Evolutionary conservation across 2,113 vertebrate genomes (phyloP), one percentile per base, ranked within the genome.

Genomic region (Numida meleagris): DNA sequence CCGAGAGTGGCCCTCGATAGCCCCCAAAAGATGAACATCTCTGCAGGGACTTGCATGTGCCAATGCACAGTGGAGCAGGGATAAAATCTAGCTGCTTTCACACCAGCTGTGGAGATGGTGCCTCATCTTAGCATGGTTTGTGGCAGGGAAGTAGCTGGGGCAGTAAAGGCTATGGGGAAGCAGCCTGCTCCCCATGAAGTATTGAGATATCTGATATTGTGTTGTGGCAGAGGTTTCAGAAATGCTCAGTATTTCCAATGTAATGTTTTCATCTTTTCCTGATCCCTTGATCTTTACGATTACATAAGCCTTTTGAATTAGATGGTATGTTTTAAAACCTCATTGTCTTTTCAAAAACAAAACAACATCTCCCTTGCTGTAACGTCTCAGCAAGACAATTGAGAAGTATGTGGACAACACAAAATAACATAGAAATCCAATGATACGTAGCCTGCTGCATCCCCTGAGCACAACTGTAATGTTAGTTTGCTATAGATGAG

Each of bases 341-440:
- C 63, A 25, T 8, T 82, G 21, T 38, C 53, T 61, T 75, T 82
- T 73, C 20, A 80, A 73, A 81, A 81, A 65, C 43, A 33, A 75
- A 65, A 50, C 36, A 70, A 11, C 23, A 34, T 61, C 40, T 78
- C 62, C 33, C 14, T 46, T 12, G 29, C 21, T 23, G 3, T 13
- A 57, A 53, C 62, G 80, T 29, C 34, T 65, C 77, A 61, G 61
- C 58, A 86, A 91, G 48, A 59, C n/a, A 68, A 43, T 23, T 23
- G 25, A n/a, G 63, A 87, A 82, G 12, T 33, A 46, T 16, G 53
- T 0, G 4, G 34, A 50, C 50, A 93, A 89, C 17, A 70, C 31
- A 77, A 90, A 94, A 59, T 48, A 90, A 88, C 11, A 13, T 23
- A 91, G n/a, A 34, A 88, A 86, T 84, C 90, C 55, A 83, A 12